Evolutionary conservation across 2,113 vertebrate species (phyloP).

Genomic region (Ailurus styani): DNA sequence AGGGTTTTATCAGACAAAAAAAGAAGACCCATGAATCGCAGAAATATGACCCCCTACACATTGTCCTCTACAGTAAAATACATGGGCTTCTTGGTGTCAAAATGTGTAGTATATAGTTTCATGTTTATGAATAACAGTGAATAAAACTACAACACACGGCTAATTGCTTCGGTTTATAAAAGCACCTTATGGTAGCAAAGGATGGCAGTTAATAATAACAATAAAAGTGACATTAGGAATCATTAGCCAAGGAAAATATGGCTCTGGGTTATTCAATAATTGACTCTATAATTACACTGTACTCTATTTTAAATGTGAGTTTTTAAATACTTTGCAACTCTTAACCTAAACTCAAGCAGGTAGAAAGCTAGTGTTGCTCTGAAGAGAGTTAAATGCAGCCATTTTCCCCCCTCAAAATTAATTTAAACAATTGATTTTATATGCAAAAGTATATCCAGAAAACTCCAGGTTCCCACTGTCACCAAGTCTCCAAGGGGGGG

Average conservation of each 20-base stretch:
- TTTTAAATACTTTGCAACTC: conserved; percentile 24
- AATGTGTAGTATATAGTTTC: conserved; percentile 36
- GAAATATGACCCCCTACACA: conserved; percentile 19
- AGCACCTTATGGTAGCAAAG: conserved; percentile 58
- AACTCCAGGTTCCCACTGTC: not conserved
- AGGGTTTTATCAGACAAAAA: conserved; percentile 43
- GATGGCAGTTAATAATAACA: conserved; percentile 63
- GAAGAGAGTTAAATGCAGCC: not conserved
- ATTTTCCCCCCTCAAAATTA: not conserved
- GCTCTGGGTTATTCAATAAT: conserved; percentile 33
- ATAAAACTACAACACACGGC: conserved; percentile 64
- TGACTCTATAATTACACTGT: conserved; percentile 26
- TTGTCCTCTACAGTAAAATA: conserved; percentile 52
- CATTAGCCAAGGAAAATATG: conserved; percentile 44
- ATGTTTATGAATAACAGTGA: conserved; percentile 60
- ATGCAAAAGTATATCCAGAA: not conserved
- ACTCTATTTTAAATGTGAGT: not conserved
- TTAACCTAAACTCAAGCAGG: not conserved
- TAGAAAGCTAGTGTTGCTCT: not conserved
- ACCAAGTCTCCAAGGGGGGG: not conserved
- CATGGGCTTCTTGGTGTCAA: conserved; percentile 54
- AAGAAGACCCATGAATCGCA: not conserved
- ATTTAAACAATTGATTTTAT: not conserved
- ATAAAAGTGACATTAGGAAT: conserved; percentile 59
- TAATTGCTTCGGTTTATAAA: conserved; percentile 71